Evolutionary conservation across 2,888 invertebrate genomes (phyloP).

Genomic region (Dicyrtomina minuta): DNA sequence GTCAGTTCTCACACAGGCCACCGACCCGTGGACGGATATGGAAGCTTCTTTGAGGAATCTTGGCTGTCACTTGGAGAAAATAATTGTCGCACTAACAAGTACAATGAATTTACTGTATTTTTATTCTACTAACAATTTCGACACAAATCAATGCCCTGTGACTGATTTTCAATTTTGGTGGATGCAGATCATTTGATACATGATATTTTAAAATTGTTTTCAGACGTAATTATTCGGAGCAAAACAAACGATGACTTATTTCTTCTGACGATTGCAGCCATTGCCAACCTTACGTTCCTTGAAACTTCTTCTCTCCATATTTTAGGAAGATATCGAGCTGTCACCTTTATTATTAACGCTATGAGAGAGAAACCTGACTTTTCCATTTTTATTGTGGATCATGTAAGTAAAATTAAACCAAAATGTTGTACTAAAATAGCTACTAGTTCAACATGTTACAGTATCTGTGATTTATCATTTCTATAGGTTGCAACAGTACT

Average conservation of each 20-base stretch:
- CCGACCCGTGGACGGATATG: slow-evolving; percentile 83
- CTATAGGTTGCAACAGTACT: slow-evolving; percentile 81
- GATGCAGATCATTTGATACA: too few species aligned
- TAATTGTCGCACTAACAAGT: slow-evolving; percentile 76
- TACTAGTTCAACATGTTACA: too few species aligned
- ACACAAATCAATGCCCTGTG: background rate
- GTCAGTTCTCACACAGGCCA: slow-evolving; percentile 87
- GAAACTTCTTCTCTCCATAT: slow-evolving; percentile 69
- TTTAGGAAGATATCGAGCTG: slow-evolving; percentile 58
- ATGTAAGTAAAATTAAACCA: too few species aligned
- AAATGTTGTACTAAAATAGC: too few species aligned
- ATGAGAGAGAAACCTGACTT: slow-evolving; percentile 64
- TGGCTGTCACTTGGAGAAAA: slow-evolving; percentile 69
- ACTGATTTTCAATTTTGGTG: too few species aligned
- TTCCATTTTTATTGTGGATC: slow-evolving; percentile 82
- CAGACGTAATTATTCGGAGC: slow-evolving; percentile 69
- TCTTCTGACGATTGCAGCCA: slow-evolving; percentile 80
- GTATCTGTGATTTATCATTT: too few species aligned
- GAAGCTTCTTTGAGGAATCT: slow-evolving; percentile 74
- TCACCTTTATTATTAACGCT: slow-evolving; percentile 69
- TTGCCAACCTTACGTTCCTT: slow-evolving; percentile 85
- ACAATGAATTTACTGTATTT: slow-evolving; percentile 50
- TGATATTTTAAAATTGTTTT: slow-evolving; percentile 51
- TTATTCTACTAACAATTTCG: too few species aligned
- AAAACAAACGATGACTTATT: slow-evolving; percentile 72